Percentiles rank a stretch among this genome's conserved stretches.
Conservation (phyloP, 1,140 invertebrate species). For the Mycetomoellerius zeteki region DNA sequence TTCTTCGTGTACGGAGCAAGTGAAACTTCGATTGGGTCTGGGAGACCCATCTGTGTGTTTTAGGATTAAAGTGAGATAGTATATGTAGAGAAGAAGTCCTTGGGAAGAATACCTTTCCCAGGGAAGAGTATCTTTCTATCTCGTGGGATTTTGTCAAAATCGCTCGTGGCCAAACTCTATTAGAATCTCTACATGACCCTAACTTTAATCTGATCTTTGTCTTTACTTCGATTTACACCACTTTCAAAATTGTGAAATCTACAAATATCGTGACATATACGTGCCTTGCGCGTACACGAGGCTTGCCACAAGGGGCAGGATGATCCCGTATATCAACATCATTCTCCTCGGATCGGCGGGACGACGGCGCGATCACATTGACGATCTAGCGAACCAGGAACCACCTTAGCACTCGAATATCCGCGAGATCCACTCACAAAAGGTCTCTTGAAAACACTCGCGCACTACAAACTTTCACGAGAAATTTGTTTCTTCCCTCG, state of each 20-base stretch:
- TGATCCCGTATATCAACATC: constrained; percentile 78
- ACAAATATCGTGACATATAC: constrained; percentile 46
- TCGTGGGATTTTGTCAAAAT: no score
- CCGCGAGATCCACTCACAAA: constrained; percentile 14
- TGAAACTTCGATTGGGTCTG: no score
- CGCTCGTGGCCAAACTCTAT: no score
- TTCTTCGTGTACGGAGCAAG: no score
- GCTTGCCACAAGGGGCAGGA: constrained; percentile 78
- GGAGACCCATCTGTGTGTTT: no score
- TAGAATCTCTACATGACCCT: no score
- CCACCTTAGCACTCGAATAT: constrained; percentile 57
- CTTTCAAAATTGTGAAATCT: neutral
- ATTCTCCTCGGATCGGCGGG: constrained; percentile 73
- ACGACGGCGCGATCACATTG: constrained; percentile 77
- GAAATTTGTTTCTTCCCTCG: constrained; percentile 62
- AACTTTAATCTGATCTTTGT: neutral
- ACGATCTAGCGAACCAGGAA: constrained; percentile 70
- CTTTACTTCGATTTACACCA: neutral
- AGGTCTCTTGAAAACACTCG: constrained; percentile 53
- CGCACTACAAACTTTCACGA: constrained; percentile 73
- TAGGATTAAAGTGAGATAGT: no score
- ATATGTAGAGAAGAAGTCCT: no score
- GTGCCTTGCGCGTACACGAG: constrained; percentile 78
- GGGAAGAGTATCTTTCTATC: no score
- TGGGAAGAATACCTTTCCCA: no score